These are phyloP conservation scores for Coranthus polyacanthus DNA, from an alignment of 2,797 vertebrate genomes.

Conservation along the genomic window DNA sequence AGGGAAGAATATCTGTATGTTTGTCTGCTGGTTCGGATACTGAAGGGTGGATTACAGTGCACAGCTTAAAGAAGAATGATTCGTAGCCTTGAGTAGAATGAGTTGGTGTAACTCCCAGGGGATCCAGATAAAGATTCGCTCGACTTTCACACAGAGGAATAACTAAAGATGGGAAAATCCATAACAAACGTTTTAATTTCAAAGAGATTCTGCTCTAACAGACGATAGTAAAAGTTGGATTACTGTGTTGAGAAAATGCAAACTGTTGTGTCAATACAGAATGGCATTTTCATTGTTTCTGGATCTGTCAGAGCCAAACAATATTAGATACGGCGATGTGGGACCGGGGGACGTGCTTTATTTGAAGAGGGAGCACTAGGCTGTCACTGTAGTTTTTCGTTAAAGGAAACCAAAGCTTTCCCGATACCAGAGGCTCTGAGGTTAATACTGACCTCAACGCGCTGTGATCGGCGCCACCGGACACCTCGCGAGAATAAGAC, in stretches of 20 bases:
- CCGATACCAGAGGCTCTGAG: constrained; percentile 30
- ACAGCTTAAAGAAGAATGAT: constrained; percentile 60
- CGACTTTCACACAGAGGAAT: constrained; percentile 64
- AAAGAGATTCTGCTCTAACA: constrained; percentile 23
- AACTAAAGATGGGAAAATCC: constrained; percentile 65
- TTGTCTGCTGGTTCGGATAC: constrained; percentile 48
- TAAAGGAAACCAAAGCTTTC: constrained; percentile 37
- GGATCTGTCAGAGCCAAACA: constrained; percentile 40
- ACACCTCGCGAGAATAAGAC: constrained; percentile 16
- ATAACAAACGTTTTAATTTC: constrained; percentile 67
- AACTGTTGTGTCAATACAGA: constrained; percentile 41
- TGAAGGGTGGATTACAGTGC: constrained; percentile 55
- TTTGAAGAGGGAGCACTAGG: constrained; percentile 63
- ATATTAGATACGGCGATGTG: constrained; percentile 47
- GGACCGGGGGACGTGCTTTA: constrained; percentile 54
- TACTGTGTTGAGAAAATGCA: constrained; percentile 35
- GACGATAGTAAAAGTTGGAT: constrained; percentile 39
- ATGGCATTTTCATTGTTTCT: constrained; percentile 39
- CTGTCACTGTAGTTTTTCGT: constrained; percentile 59
- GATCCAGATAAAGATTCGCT: constrained; percentile 63
- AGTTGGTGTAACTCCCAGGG: constrained; percentile 64
- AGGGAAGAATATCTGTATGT: constrained; percentile 50
- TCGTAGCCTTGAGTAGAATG: constrained; percentile 61
- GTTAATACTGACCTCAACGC: constrained; percentile 46
- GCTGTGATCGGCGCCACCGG: constrained; percentile 45